Percentiles rank a stretch among this genome's conserved stretches.
phyloP scores from a whole-genome alignment of 2,888 invertebrate genomes.

The Phyto melanocephala region DNA sequence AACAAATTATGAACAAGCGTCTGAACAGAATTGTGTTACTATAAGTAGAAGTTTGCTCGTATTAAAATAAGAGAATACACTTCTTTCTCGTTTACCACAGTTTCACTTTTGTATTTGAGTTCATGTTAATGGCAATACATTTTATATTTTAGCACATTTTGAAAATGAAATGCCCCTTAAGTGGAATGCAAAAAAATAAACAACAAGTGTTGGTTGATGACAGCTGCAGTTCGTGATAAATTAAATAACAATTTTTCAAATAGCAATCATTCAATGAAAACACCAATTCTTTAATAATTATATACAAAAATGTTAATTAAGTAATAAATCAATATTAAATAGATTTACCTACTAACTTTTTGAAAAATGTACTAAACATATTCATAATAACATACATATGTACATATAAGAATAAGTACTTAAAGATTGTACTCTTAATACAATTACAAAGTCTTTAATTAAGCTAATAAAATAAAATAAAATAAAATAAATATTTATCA shows the following conservation, averaged over 20 bases:
- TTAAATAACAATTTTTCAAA: constrained; percentile 45
- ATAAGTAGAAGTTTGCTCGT: no score
- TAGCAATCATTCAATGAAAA: constrained; percentile 49
- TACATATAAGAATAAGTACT: not conserved
- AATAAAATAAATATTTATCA: no score
- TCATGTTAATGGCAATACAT: no score
- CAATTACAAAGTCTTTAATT: not conserved
- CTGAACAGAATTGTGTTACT: no score
- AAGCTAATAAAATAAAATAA: no score
- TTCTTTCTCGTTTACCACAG: no score
- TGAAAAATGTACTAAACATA: not conserved
- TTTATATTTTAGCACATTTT: no score
- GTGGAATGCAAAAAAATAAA: not conserved
- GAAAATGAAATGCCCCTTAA: not conserved
- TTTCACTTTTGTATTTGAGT: no score
- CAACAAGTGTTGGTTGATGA: constrained; percentile 39
- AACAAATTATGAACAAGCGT: no score
- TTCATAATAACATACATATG: no score
- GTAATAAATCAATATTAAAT: constrained; percentile 57
- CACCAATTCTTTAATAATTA: constrained; percentile 44
- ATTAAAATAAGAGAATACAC: no score
- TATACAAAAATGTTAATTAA: constrained; percentile 56
- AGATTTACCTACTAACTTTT: constrained; percentile 5
- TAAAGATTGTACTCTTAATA: not conserved
- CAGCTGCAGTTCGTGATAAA: constrained; percentile 55